A percentile compares a stretch with the other conserved stretches of the same genome.
Evolutionary conservation across 2,888 invertebrate species (phyloP).

Genomic region (Herminia tarsipennalis): DNA sequence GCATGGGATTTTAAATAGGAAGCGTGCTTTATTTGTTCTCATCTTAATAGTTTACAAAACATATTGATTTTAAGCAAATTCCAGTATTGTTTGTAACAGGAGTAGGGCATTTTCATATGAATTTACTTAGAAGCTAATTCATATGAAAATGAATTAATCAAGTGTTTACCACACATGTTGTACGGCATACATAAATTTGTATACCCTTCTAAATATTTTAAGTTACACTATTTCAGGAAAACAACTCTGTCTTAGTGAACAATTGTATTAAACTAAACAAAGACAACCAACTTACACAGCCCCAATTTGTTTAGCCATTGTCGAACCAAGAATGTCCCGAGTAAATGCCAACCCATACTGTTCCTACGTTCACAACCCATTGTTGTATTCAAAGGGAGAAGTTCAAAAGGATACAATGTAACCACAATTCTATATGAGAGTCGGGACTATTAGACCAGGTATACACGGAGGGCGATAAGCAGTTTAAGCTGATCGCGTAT

Average conservation of each 20-base stretch:
- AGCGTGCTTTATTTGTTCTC: no score
- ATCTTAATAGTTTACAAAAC: no score
- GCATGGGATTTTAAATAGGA: no score
- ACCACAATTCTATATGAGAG: slow-evolving; percentile 31
- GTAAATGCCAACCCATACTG: slow-evolving; percentile 22
- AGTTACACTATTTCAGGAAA: not conserved
- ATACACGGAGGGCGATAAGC: not conserved
- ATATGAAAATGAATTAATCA: not conserved
- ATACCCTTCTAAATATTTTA: not conserved
- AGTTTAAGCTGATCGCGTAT: no score
- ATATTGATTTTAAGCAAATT: no score
- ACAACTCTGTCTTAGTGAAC: not conserved
- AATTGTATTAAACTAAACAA: slow-evolving; percentile 19
- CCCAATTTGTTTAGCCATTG: slow-evolving; percentile 31
- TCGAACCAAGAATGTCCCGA: slow-evolving; percentile 26
- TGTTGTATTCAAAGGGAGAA: slow-evolving; percentile 38
- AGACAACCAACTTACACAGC: slow-evolving; percentile 23
- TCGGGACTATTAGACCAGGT: slow-evolving; percentile 11
- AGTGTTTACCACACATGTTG: no score
- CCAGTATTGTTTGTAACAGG: no score
- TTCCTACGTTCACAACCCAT: slow-evolving; percentile 32
- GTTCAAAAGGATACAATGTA: slow-evolving; percentile 47
- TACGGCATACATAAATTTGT: no score
- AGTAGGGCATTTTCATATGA: no score
- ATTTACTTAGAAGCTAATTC: no score